Evolutionary conservation across 1,140 invertebrate genomes (phyloP), one percentile per base, ranked within the genome.

Genomic region (Laupala kohalensis): DNA sequence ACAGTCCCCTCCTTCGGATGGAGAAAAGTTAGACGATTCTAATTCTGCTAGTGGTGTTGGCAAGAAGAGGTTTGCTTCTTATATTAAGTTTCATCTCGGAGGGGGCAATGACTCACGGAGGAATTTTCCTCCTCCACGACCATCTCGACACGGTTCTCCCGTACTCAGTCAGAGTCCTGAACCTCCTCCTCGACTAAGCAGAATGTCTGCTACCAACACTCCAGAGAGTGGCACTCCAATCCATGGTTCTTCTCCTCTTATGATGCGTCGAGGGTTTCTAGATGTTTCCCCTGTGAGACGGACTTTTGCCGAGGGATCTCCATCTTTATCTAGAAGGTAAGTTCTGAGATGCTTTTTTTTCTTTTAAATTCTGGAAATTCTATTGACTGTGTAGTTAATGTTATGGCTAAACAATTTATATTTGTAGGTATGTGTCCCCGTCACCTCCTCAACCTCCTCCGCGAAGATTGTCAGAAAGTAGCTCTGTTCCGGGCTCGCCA

Each of bases 1-100:
- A 30, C 13, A 70, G 74, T 25, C 25, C 26, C 62, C 67, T 9
- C 66, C 27, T 25, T 25, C 28, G 65, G n/a, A 25, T 28, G 24
- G 26, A 29, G 5, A 70, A 53, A 64, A 67, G 25, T 19, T 74
- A 13, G 62, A 64, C 28, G 29, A 37, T 30, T 26, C 63, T 9
- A 65, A 26, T 19, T 53, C 37, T 53, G 19, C 37, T 13, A 72
- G 64, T 37, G 74, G 73, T 1, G 67, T 68, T 9, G 82, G 81
- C 70, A 83, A 86, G 75, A 86, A 85, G 75, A 86, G 90, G 76
- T 90, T 91, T 80, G 87, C 89, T 76, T 89, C 89, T 73, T 92
- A 92, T 81, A 87, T 92, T 75, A 90, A 91, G 82, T 86, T 87
- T 80, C 86, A 88, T 81, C 80, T 86, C 75, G 79, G 77, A 25